Evolutionary conservation across 2,113 vertebrate genomes (phyloP), one percentile per base, ranked within the genome.

Genomic region (Tragulus kanchil): DNA sequence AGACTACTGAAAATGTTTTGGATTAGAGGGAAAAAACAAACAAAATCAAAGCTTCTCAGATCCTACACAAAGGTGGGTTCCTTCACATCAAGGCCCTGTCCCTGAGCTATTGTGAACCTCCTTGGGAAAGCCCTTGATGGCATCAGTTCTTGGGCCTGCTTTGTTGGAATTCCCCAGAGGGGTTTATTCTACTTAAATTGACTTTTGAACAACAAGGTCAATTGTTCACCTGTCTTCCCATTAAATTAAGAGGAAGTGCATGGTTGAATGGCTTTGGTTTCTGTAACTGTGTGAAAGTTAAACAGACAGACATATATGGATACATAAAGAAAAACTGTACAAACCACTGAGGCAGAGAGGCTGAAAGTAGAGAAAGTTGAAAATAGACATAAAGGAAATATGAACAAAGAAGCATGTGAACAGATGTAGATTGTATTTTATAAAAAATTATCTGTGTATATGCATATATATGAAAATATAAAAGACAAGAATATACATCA

Each of bases 241-340:
- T 36, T 13, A 71, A 16, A 19, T 71, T 71, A 36, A 79, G 31
- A 58, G 16, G 19, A 58, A 17, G 1, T 85, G 8, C 23, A 82
- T 26, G 62, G 26, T 95, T 95, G 71, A 82, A 86, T 61, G n/a
- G 9, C 11, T 83, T 75, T 84, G 25, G n/a, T 31, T n/a, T 94
- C n/a, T 90, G 61, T 64, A 67, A 50, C 23, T 58, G 31, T 67
- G 26, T 42, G n/a, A 95, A 85, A 82, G 16, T 31, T 15, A 62
- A 52, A 56, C 54, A 90, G 50, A 84, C 2, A 62, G 45, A 52
- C 25, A 45, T 2, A 8, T 45, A 64, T 0, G 3, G n/a, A 23
- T 59, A 6, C 31, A 26, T 28, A 59, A 64, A 93, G 56, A 92
- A n/a, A 56, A 11, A 64, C 42, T 62, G 23, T 16, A 86, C 48